phyloP scores from a whole-genome alignment of 2,113 vertebrate species.

The Lepus timidus region DNA sequence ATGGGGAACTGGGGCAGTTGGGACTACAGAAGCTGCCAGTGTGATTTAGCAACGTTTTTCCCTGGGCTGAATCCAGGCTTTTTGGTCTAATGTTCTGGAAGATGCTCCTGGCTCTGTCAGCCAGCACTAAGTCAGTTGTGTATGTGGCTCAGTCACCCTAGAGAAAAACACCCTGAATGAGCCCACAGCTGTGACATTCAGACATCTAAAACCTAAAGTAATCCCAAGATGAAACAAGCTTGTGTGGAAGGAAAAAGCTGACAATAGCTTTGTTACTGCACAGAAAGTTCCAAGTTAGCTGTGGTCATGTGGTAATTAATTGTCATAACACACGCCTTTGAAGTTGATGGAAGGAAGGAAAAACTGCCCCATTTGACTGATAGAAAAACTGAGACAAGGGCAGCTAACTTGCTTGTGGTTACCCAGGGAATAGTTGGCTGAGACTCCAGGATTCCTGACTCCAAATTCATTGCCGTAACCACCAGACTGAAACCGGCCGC shows the following conservation, averaged over 20 bases:
- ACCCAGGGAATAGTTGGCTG: conserved; percentile 78
- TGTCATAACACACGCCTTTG: conserved; percentile 56
- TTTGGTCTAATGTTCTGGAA: conserved; percentile 65
- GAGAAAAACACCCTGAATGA: conserved; percentile 46
- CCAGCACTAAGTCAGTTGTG: conserved; percentile 54
- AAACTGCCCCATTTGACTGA: conserved; percentile 83
- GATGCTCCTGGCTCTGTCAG: conserved; percentile 1
- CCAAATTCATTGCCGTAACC: conserved; percentile 82
- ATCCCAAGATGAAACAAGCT: conserved; percentile 45
- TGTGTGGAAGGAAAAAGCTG: conserved; percentile 66
- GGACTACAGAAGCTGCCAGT: neutral
- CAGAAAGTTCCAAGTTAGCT: conserved; percentile 40
- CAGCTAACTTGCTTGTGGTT: conserved; percentile 81
- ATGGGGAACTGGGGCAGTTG: neutral
- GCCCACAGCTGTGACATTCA: conserved; percentile 40
- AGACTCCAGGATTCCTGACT: conserved; percentile 82
- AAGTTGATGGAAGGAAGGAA: conserved; percentile 66
- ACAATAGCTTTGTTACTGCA: conserved; percentile 61
- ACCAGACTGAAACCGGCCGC: conserved; percentile 77
- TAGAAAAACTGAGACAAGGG: conserved; percentile 82
- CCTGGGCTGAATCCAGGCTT: conserved; percentile 45
- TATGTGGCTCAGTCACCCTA: conserved; percentile 48
- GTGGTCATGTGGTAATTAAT: conserved; percentile 57
- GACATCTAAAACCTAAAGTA: conserved; percentile 58
- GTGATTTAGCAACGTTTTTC: conserved; percentile 53